Conservation (phyloP, 2,113 vertebrate species). For the Chloropsis cyanopogon region DNA sequence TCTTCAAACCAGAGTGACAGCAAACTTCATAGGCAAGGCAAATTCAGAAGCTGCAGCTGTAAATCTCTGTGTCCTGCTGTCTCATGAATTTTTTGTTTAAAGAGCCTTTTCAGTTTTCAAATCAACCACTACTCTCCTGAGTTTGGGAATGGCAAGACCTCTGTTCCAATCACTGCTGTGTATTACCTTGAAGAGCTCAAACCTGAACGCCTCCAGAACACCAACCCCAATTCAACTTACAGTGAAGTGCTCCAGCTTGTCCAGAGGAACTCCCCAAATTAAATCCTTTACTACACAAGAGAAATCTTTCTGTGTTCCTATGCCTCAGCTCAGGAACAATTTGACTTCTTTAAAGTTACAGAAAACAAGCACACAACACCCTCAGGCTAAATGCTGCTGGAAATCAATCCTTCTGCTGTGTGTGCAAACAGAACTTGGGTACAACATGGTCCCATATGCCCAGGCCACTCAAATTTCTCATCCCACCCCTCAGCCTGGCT, state of each 20-base stretch:
- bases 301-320: background rate
- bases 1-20: constrained; percentile 14
- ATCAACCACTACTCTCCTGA: background rate
- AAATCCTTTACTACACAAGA: background rate
- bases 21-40: constrained; percentile 21
- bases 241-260: background rate
- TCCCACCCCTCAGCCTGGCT: background rate
- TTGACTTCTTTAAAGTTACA: background rate
- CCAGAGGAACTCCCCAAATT: background rate
- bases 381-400: background rate
- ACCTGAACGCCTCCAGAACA: background rate
- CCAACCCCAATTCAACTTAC: background rate
- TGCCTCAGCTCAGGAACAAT: background rate
- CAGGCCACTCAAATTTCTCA: background rate
- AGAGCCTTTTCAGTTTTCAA: background rate
- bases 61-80: background rate
- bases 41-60: constrained; percentile 31
- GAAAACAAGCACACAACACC: background rate
- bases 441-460: fast-evolving
- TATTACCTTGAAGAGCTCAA: background rate
- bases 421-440: background rate
- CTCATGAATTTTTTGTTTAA: background rate
- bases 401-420: background rate
- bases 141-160: background rate
- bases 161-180: background rate